Conservation (phyloP, 1,140 invertebrate genomes). For the Drosophila kohkoa region DNA sequence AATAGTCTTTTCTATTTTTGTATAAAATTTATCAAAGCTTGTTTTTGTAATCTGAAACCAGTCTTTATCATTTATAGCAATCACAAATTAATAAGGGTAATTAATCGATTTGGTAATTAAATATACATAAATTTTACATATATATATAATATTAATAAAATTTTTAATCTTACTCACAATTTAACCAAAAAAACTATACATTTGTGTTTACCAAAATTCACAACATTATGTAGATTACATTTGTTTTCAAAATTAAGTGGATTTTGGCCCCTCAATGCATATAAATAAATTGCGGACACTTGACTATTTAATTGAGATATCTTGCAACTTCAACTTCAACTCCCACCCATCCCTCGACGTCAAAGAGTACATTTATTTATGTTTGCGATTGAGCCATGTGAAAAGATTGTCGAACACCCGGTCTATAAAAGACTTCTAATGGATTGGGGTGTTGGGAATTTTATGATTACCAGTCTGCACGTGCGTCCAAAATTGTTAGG, state of each 20-base stretch:
- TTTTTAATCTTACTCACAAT: too few species aligned
- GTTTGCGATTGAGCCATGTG: conserved; percentile 46
- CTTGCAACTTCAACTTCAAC: conserved; percentile 19
- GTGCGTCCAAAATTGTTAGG: conserved; percentile 8
- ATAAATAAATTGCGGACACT: conserved; percentile 34
- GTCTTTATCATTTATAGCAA: too few species aligned
- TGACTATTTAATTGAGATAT: conserved; percentile 42
- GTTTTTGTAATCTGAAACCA: too few species aligned
- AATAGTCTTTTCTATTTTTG: too few species aligned
- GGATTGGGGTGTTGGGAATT: conserved; percentile 28
- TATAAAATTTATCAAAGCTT: too few species aligned
- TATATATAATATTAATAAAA: too few species aligned
- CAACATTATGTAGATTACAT: not conserved
- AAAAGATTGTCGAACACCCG: conserved; percentile 32
- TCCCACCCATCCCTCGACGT: not conserved
- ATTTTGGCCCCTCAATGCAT: not conserved
- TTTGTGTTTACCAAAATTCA: not conserved
- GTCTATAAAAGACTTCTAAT: conserved; percentile 29
- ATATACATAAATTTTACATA: too few species aligned
- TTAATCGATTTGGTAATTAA: too few species aligned
- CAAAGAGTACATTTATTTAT: conserved; percentile 28
- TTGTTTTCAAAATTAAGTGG: not conserved
- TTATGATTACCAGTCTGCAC: conserved; percentile 11
- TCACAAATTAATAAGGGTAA: too few species aligned
- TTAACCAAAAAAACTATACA: too few species aligned